phyloP scores from a whole-genome alignment of 2,797 vertebrate genomes.

The Karalla daura region DNA sequence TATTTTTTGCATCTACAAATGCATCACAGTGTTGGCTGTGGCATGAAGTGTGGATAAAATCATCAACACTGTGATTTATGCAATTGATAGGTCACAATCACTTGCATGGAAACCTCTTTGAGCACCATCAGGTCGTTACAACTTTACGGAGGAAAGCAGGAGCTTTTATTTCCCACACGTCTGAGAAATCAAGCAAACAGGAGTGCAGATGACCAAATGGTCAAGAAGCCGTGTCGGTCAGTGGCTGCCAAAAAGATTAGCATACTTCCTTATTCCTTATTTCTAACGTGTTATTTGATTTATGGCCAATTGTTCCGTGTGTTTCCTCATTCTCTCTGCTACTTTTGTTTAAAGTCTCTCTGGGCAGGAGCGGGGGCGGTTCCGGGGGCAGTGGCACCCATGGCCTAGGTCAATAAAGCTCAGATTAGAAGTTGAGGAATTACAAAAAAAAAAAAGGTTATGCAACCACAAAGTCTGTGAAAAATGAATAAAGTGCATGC shows the following conservation, averaged over 20 bases:
- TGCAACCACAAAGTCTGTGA: not conserved
- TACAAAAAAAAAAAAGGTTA: not conserved
- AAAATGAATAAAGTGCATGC: not conserved
- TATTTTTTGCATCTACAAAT: too few species aligned
- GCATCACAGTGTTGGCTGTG: too few species aligned
- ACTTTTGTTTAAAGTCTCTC: slow-evolving; percentile 16
- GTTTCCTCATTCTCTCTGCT: slow-evolving; percentile 31
- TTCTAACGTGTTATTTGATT: slow-evolving; percentile 37
- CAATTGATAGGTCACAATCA: not conserved
- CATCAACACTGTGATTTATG: not conserved
- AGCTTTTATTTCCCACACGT: not conserved
- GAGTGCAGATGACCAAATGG: not conserved
- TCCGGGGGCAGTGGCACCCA: not conserved
- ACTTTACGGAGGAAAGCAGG: not conserved
- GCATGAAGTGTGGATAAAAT: not conserved
- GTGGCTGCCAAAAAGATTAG: slow-evolving; percentile 32
- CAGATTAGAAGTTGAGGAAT: not conserved
- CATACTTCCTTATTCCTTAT: slow-evolving; percentile 50
- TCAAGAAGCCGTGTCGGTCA: slow-evolving; percentile 16
- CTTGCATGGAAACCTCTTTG: not conserved
- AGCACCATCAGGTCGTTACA: not conserved
- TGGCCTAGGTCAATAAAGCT: not conserved
- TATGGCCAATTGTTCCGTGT: slow-evolving; percentile 32
- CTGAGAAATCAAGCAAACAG: not conserved
- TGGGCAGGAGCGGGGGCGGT: not conserved